Percentiles rank a stretch among this genome's conserved stretches.
Evolutionary conservation across 2,113 vertebrate species (phyloP).

Genomic region (Platichthys stellatus): DNA sequence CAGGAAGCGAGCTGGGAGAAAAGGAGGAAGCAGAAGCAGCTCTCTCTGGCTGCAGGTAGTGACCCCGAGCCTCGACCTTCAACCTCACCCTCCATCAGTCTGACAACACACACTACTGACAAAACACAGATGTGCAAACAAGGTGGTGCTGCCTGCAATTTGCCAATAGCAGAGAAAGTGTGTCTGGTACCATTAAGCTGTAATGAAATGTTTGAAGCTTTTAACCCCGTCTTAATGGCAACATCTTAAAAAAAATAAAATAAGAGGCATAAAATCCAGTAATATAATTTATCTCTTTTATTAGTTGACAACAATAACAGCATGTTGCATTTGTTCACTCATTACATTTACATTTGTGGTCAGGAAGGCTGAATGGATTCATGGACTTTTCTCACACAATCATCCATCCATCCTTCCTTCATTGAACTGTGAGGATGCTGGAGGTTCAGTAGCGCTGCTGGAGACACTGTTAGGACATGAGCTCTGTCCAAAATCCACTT

Average conservation of each 20-base stretch:
- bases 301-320: conserved; percentile 70
- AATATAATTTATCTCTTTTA: conserved; percentile 64
- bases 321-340: conserved; percentile 61
- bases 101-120: conserved; percentile 61
- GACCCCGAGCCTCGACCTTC: conserved; percentile 72
- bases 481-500: conserved; percentile 59
- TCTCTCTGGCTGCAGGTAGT: conserved; percentile 72
- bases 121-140: conserved; percentile 70
- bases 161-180: conserved; percentile 4
- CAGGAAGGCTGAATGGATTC: conserved; percentile 37
- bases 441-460: conserved; percentile 29
- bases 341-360: conserved; percentile 72
- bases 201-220: background rate
- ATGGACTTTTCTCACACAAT: conserved; percentile 38
- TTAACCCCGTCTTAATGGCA: background rate
- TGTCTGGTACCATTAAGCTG: background rate
- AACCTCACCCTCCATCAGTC: conserved; percentile 60
- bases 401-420: conserved; percentile 37
- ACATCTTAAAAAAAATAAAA: background rate
- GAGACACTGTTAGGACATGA: conserved; percentile 37
- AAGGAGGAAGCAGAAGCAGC: conserved; percentile 79
- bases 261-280: conserved; percentile 1
- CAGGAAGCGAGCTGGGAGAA: conserved; percentile 75
- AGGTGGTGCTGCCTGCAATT: conserved; percentile 8
- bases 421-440: conserved; percentile 48